Percentiles rank a stretch among this genome's conserved stretches.
These are phyloP conservation scores for Caenorhabditis imperialis DNA, from an alignment of 2,888 invertebrate species.

Conservation along the genomic window DNA sequence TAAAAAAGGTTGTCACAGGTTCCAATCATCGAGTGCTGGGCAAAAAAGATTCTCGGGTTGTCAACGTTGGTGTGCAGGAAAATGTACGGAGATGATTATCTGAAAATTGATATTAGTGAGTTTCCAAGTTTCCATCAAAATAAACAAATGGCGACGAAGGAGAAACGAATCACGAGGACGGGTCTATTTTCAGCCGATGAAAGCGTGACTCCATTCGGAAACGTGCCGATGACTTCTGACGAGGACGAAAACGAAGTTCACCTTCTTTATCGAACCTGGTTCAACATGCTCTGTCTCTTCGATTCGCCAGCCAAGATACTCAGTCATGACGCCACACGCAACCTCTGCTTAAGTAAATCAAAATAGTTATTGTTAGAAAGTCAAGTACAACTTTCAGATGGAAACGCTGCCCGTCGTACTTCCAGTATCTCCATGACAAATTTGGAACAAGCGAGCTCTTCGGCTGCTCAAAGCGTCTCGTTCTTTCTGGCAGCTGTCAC, in stretches of 20 bases:
- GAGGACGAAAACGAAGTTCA: slow-evolving; percentile 59
- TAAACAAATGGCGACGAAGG: neutral
- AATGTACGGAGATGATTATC: slow-evolving; percentile 71
- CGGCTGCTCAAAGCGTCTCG: slow-evolving; percentile 61
- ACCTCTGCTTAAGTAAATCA: slow-evolving; percentile 54
- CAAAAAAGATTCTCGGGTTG: slow-evolving; percentile 69
- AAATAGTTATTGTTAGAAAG: slow-evolving; percentile 2
- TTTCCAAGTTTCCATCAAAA: neutral
- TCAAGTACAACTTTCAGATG: slow-evolving; percentile 34
- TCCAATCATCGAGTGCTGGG: slow-evolving; percentile 75
- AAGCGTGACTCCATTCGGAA: slow-evolving; percentile 48
- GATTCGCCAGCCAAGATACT: slow-evolving; percentile 62
- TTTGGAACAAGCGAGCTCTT: slow-evolving; percentile 35
- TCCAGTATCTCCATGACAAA: slow-evolving; percentile 46
- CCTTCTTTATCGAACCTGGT: slow-evolving; percentile 62
- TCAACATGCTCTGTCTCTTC: slow-evolving; percentile 62
- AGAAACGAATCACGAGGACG: too few relatives aligned
- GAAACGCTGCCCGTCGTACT: slow-evolving; percentile 39
- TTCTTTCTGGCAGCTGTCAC: slow-evolving; percentile 73
- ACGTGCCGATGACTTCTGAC: slow-evolving; percentile 33
- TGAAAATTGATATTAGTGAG: slow-evolving; percentile 60
- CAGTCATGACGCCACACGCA: slow-evolving; percentile 56
- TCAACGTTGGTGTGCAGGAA: slow-evolving; percentile 69
- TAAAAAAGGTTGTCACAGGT: too few relatives aligned
- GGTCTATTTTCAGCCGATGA: slow-evolving; percentile 58